Evolutionary conservation across 1,140 invertebrate genomes (phyloP).

Genomic region (Ostrea edulis): DNA sequence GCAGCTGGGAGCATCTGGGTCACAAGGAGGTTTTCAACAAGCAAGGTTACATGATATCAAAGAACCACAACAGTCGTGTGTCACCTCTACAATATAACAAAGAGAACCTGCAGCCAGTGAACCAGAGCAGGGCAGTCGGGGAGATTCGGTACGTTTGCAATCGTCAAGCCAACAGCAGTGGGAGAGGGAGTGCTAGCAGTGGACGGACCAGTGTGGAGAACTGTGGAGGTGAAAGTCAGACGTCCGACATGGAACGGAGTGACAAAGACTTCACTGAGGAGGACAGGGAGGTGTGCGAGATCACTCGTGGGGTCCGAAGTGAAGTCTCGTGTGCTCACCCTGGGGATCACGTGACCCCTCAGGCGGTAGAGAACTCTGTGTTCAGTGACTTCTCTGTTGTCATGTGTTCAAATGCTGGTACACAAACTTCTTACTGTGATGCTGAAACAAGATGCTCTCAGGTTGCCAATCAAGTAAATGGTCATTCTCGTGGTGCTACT

Average conservation of each 20-base stretch:
- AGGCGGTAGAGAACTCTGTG: neutral
- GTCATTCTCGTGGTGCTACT: constrained; percentile 20
- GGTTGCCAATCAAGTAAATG: constrained; percentile 3
- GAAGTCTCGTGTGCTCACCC: neutral
- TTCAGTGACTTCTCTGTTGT: constrained; percentile 33
- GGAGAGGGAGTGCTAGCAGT: constrained; percentile 39
- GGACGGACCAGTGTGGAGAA: constrained; percentile 14
- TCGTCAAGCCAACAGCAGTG: constrained; percentile 41
- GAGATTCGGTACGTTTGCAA: neutral
- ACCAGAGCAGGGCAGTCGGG: neutral
- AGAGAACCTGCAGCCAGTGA: constrained; percentile 40
- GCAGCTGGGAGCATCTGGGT: constrained; percentile 62
- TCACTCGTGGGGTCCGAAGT: constrained; percentile 55
- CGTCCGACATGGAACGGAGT: constrained; percentile 62
- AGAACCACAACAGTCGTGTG: neutral
- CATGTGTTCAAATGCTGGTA: constrained; percentile 58
- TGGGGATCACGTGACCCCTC: neutral
- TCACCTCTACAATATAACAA: constrained; percentile 51
- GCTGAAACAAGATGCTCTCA: neutral
- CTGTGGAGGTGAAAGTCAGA: constrained; percentile 51
- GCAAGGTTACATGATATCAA: constrained; percentile 40
- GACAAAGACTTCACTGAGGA: constrained; percentile 68
- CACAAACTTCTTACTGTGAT: constrained; percentile 61
- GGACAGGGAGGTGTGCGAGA: constrained; percentile 71
- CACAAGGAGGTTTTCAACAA: constrained; percentile 51